Percentiles rank a stretch among this genome's conserved stretches.
Conservation (phyloP, 1,140 invertebrate species). For the Drosophila rhopaloa region DNA sequence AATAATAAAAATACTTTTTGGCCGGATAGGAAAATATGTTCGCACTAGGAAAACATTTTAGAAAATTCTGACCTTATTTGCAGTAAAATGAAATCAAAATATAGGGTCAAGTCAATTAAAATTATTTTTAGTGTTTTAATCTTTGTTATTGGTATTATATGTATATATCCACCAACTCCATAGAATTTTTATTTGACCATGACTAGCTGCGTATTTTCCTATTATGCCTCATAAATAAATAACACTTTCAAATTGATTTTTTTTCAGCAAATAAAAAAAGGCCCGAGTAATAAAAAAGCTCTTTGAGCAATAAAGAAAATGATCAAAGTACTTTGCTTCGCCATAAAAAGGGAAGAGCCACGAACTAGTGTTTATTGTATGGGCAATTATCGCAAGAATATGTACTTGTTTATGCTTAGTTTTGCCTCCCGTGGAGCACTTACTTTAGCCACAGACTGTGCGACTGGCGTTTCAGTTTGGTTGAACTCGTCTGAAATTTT, state of each 20-base stretch:
- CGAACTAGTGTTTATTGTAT: conserved; percentile 34
- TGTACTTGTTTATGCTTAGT: conserved; percentile 22
- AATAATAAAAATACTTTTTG: too few relatives aligned
- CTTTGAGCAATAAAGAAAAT: conserved; percentile 25
- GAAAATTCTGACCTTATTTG: too few relatives aligned
- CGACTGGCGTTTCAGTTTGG: conserved; percentile 21
- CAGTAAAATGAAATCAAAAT: too few relatives aligned
- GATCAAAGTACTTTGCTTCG: conserved; percentile 25
- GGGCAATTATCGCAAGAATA: conserved; percentile 25
- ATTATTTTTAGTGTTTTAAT: too few relatives aligned
- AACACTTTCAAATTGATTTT: background rate
- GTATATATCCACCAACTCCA: too few relatives aligned
- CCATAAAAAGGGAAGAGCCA: conserved; percentile 12
- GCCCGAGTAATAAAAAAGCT: conserved; percentile 15
- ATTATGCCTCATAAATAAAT: background rate
- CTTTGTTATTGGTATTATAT: too few relatives aligned
- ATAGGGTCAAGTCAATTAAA: too few relatives aligned
- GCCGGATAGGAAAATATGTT: too few relatives aligned
- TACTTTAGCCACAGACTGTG: conserved; percentile 33
- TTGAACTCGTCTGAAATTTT: conserved; percentile 36
- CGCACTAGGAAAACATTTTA: too few relatives aligned
- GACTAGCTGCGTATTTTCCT: background rate
- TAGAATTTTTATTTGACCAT: background rate
- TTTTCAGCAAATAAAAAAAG: background rate
- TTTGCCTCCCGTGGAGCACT: conserved; percentile 17